Percentiles rank a stretch among this genome's conserved stretches.
Conservation (phyloP, 2,113 vertebrate genomes). For the Planiliza haematocheilus region DNA sequence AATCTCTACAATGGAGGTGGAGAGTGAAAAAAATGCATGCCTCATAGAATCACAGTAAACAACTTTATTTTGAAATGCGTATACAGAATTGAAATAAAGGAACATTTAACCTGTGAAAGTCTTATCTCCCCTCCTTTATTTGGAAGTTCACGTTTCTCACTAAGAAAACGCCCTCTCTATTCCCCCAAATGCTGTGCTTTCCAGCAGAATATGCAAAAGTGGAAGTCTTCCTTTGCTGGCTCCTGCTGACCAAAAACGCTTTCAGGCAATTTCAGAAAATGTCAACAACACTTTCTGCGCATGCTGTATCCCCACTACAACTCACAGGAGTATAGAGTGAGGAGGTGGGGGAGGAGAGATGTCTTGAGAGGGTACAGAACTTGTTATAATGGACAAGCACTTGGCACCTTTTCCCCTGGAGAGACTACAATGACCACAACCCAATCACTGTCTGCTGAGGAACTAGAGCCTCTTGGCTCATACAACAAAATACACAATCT, state of each 20-base stretch:
- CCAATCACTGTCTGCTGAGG: constrained; percentile 55
- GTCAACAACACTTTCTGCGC: constrained; percentile 63
- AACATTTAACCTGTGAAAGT: too few relatives aligned
- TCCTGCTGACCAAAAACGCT: constrained; percentile 52
- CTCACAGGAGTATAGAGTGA: constrained; percentile 26
- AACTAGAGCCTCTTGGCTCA: constrained; percentile 30
- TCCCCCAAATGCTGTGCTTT: too few relatives aligned
- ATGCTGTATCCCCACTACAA: constrained; percentile 41
- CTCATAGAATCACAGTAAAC: too few relatives aligned
- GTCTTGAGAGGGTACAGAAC: constrained; percentile 54
- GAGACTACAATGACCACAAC: constrained; percentile 44
- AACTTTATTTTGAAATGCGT: too few relatives aligned
- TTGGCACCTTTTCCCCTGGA: constrained; percentile 63
- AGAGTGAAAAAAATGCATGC: too few relatives aligned
- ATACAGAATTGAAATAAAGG: too few relatives aligned
- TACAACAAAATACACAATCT: constrained; percentile 26
- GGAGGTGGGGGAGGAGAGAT: neutral
- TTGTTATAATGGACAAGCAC: constrained; percentile 65
- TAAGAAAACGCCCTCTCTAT: too few relatives aligned
- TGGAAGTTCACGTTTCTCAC: too few relatives aligned
- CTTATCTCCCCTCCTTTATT: too few relatives aligned
- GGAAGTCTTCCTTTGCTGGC: constrained; percentile 30
- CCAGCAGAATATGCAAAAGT: neutral
- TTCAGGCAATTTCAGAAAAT: constrained; percentile 72
- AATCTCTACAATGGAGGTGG: too few relatives aligned